Base-by-base conservation (phyloP, 2,113 vertebrate genomes). In the Pelodiscus sinensis region DNA sequence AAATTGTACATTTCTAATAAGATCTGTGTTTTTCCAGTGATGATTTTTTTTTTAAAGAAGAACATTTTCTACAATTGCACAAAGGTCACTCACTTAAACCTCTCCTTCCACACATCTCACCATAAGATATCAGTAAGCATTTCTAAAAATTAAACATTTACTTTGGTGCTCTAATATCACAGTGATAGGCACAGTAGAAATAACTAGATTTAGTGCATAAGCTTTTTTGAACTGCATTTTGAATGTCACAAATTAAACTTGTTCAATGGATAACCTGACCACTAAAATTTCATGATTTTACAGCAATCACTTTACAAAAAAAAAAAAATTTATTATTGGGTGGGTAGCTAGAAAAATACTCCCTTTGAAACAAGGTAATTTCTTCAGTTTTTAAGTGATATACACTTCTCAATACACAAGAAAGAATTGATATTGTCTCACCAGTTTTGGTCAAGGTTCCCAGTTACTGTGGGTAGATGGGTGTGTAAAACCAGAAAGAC, bases 401-500 rank as follows among this genome's bases (percentile, higher is more conserved):
- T 35, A 24, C 81, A 71, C 81, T 95, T 92, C 81, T 85, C 89
- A 88, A 50, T 60, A 90, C 12, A 79, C 91, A 89, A 91, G 84
- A 87, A 87, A 93, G 90, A 93, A 94, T 87, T 73, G 93, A 84
- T 85, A 93, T 78, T 90, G 87, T 90, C 92, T 95, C 84, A 89
- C 88, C 81, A 92, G 54, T 35, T 55, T 83, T 0, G 0, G 93
- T 92, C 83, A 93, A 92, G 58, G 88, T 86, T 96, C 60, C 81
- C 58, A 88, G 85, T 75, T 88, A 82, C 81, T 88, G 83, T 44
- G 81, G 78, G 55, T 1, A 0, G 52, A 79, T 83, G 86, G 80
- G 84, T 80, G 90, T 94, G 93, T 96, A 97, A 95, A 96, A 95
- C 86, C 88, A 89, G 94, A 82, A 82, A 95, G 92, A 93, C 83